Base-by-base conservation (phyloP, 2,888 invertebrate species). In the Sussaba pulchella region DNA sequence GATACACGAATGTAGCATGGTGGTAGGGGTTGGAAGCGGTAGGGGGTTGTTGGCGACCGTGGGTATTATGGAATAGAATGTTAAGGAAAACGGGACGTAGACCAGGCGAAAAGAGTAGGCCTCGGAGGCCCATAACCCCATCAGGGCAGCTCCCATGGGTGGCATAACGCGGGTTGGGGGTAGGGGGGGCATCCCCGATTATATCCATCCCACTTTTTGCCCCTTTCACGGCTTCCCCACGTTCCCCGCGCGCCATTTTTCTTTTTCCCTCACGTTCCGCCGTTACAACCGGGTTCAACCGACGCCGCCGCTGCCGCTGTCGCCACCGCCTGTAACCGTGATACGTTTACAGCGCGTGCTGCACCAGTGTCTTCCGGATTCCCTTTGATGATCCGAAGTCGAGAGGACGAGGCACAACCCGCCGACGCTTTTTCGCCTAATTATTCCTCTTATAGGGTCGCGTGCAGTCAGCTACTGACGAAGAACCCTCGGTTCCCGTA, bases 41-140 rank as follows among this genome's bases (percentile, higher is more conserved):
- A 24, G 26, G 12, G 14, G 36, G 19, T 64, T n/a, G n/a, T n/a
- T n/a, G n/a, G n/a, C n/a, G 26, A 61, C 87, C 84, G 74, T 47
- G n/a, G 83, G 81, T 90, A 92, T 92, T 91, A 92, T 91, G 88
- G 90, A 91, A 91, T 91, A 90, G 89, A 92, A 92, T 91, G 88
- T 82, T 86, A 90, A 89, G 87, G 89, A 91, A 90, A 91, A 88
- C 88, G 87, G 89, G 87, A 88, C 84, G 87, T 87, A 87, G 89
- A 89, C 85, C 86, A 86, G 88, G 87, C 83, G 87, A 87, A 89
- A 89, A 89, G 90, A 92, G 91, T 91, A 92, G 91, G 91, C 94
- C 93, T 91, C 89, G 84, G 94, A 93, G 94, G 93, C 93, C 93
- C 92, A 93, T 94, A 94, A 94, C 94, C 94, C 94, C 93, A 94